Evolutionary conservation across 1,140 invertebrate species (phyloP).

Genomic region (Camponotus floridanus): DNA sequence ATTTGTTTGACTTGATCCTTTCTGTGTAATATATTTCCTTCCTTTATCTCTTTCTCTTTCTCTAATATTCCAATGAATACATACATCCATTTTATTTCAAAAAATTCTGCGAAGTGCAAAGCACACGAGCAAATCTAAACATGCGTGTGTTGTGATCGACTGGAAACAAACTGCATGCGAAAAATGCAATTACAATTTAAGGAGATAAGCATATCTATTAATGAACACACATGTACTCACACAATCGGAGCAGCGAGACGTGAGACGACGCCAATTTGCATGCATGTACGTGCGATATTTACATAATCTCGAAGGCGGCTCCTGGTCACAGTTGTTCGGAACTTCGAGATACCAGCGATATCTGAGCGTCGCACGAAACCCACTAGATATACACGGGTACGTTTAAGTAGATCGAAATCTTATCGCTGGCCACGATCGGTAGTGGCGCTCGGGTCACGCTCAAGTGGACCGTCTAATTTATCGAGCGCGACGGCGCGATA

Average conservation of each 20-base stretch:
- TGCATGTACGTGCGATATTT: conserved; percentile 6
- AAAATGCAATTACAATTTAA: not conserved
- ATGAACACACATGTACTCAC: not conserved
- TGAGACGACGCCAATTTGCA: conserved; percentile 34
- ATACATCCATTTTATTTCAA: no score
- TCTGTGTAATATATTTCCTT: no score
- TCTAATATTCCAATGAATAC: no score
- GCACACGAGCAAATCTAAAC: no score
- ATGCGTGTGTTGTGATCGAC: not conserved
- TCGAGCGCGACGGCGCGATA: conserved; percentile 57
- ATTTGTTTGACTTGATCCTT: not conserved
- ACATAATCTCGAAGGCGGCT: not conserved
- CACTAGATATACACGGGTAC: conserved; percentile 40
- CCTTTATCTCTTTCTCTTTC: no score
- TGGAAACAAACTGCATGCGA: not conserved
- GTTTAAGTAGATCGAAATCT: conserved; percentile 73
- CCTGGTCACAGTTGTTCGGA: conserved; percentile 9
- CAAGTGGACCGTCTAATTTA: conserved; percentile 71
- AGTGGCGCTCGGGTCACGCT: conserved; percentile 58
- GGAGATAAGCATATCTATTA: conserved; percentile 2
- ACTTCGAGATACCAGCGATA: not conserved
- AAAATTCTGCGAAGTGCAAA: no score
- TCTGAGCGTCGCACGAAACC: not conserved
- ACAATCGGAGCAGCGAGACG: not conserved
- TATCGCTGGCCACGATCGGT: conserved; percentile 68